Evolutionary conservation across 2,113 vertebrate genomes (phyloP), one percentile per base, ranked within the genome.

Genomic region (Cavia aperea): DNA sequence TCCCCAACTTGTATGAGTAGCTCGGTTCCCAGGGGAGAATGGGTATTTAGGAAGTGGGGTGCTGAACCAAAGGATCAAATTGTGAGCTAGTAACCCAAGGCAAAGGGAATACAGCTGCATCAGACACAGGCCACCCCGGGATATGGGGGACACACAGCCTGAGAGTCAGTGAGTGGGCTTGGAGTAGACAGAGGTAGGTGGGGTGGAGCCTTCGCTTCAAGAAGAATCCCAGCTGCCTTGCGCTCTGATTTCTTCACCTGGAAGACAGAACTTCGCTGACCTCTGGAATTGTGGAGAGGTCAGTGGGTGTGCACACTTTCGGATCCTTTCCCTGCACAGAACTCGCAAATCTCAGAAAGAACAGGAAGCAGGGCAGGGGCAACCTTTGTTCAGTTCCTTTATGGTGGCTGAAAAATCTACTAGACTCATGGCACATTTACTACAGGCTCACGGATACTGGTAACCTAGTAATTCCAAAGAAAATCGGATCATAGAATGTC

Each of bases 101-200:
- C 4, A 0, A 43, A 29, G 60, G 62, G 36, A n/a, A 3, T 43
- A 68, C n/a, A 54, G 2, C 16, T 5, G 21, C 15, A 19, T 14
- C 11, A 12, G 43, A 83, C 36, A 7, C 2, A 0, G 2, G 7
- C 11, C 51, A 5, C 1, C 23, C 10, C 29, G 19, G n/a, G 33
- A 24, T 58, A 6, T 14, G 39, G 68, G 3, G 26, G 23, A 24
- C 2, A 2, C 60, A 39, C 14, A 1, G 54, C 72, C 72, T 36
- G 4, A 36, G 19, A 78, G 81, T 56, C 39, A 39, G 39, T 39
- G 39, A 1, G 19, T 58, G 63, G 36, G 8, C 33, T 78, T 86
- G 83, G 62, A 36, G 24, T 39, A 33, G 39, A 82, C 56, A 85
- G 49, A 46, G 0, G 0, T 51, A 33, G 75, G 2, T 14, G 14